These are phyloP conservation scores for Phalacrocorax brasilianus DNA, from an alignment of 2,113 vertebrate genomes.

Conservation along the genomic window DNA sequence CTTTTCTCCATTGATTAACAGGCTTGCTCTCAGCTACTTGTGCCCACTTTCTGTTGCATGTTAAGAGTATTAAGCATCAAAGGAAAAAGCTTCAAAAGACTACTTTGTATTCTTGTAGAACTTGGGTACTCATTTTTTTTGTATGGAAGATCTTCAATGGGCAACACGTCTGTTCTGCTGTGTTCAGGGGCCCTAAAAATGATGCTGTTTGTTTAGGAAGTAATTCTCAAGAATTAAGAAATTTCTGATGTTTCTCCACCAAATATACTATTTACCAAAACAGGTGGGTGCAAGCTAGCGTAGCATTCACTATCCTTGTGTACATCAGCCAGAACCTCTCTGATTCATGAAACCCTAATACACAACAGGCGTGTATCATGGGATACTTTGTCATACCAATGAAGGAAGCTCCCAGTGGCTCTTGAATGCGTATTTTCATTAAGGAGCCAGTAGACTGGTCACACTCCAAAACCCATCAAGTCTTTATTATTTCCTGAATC, in stretches of 20 bases:
- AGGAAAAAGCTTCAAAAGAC: background rate
- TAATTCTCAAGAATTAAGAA: background rate
- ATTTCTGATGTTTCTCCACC: background rate
- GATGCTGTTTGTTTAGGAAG: background rate
- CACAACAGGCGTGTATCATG: background rate
- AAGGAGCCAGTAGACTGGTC: background rate
- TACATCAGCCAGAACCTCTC: background rate
- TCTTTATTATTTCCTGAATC: background rate
- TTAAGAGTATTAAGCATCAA: background rate
- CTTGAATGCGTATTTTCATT: background rate
- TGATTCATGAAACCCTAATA: background rate
- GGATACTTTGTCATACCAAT: background rate
- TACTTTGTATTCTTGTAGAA: background rate
- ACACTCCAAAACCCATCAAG: background rate
- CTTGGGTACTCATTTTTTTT: background rate
- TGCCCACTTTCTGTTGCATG: background rate
- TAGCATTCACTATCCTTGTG: background rate
- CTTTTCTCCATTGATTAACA: background rate
- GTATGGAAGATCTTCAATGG: background rate
- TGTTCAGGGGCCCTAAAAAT: background rate
- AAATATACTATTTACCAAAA: background rate
- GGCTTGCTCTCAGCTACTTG: background rate
- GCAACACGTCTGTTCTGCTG: background rate
- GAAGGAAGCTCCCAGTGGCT: background rate
- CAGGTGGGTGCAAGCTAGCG: background rate